Evolutionary conservation across 2,888 invertebrate species (phyloP).

Genomic region (Lissonota sp.): DNA sequence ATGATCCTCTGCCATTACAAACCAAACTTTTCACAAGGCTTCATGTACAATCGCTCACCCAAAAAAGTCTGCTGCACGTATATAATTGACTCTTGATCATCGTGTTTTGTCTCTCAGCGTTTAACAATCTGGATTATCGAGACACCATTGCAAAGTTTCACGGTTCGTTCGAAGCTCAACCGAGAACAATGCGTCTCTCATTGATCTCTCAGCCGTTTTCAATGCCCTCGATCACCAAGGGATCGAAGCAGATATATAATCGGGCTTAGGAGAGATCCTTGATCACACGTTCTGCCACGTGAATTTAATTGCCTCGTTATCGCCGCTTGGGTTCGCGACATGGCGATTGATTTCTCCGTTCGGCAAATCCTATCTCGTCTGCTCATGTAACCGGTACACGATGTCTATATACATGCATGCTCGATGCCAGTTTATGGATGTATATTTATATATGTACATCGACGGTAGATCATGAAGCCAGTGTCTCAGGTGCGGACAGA

Average conservation of each 20-base stretch:
- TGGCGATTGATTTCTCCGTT: slow-evolving; percentile 49
- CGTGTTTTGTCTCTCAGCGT: slow-evolving; percentile 33
- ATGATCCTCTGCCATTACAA: too few species aligned
- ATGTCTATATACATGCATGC: not conserved
- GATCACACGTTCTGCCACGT: slow-evolving; percentile 50
- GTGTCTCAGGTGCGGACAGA: slow-evolving; percentile 44
- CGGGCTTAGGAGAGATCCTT: slow-evolving; percentile 39
- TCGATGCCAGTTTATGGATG: not conserved
- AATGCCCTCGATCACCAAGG: slow-evolving; percentile 32
- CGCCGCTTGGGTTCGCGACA: slow-evolving; percentile 40
- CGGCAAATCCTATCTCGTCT: slow-evolving; percentile 21
- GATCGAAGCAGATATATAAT: slow-evolving; percentile 17
- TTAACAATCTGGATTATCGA: slow-evolving; percentile 17
- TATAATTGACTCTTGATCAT: slow-evolving; percentile 27
- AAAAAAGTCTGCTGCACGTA: not conserved
- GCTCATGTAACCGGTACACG: not conserved
- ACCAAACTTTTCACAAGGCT: too few species aligned
- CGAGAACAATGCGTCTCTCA: slow-evolving; percentile 49
- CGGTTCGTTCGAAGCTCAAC: slow-evolving; percentile 13
- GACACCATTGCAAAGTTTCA: slow-evolving; percentile 32
- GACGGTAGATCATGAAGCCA: slow-evolving; percentile 17
- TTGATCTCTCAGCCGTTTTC: slow-evolving; percentile 20
- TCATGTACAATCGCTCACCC: too few species aligned
- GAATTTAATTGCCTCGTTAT: slow-evolving; percentile 63
- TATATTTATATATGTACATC: not conserved